phyloP scores from a whole-genome alignment of 2,113 vertebrate species.

The Cebidichthys violaceus region DNA sequence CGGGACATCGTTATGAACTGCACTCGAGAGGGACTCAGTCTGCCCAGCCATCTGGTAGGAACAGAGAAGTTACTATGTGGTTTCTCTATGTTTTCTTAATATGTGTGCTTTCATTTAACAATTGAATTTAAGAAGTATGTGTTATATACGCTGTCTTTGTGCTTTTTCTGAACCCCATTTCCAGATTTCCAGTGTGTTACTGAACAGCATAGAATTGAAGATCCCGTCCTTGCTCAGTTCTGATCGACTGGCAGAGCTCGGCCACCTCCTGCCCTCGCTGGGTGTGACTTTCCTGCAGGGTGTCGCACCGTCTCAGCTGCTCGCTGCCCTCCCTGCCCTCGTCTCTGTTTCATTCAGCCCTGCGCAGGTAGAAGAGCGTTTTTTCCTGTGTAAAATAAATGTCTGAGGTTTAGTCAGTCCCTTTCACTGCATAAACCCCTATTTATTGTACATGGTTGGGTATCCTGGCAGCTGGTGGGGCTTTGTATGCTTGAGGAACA shows the following conservation, averaged over 20 bases:
- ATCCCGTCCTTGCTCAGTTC: constrained; percentile 64
- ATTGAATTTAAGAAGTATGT: neutral
- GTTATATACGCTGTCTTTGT: neutral
- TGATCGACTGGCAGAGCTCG: constrained; percentile 68
- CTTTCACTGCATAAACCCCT: constrained; percentile 29
- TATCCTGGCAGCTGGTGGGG: constrained; percentile 47
- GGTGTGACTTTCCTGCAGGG: constrained; percentile 79
- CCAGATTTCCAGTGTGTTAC: constrained; percentile 79
- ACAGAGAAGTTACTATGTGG: neutral
- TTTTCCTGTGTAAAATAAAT: neutral
- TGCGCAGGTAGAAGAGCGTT: constrained; percentile 75
- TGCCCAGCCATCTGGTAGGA: constrained; percentile 81
- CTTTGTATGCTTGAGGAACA: constrained; percentile 42
- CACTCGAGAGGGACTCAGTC: constrained; percentile 53
- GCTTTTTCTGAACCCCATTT: neutral
- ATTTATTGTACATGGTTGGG: constrained; percentile 41
- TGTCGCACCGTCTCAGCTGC: constrained; percentile 77
- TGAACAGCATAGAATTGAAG: constrained; percentile 65
- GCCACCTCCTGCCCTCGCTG: constrained; percentile 78
- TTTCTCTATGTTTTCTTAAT: neutral
- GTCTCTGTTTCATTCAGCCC: constrained; percentile 76
- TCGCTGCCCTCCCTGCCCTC: constrained; percentile 66
- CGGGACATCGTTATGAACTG: constrained; percentile 79
- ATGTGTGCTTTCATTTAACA: neutral
- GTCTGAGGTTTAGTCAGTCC: neutral